Base-by-base conservation (phyloP, 2,888 invertebrate genomes). In the Pegoplata infirma region DNA sequence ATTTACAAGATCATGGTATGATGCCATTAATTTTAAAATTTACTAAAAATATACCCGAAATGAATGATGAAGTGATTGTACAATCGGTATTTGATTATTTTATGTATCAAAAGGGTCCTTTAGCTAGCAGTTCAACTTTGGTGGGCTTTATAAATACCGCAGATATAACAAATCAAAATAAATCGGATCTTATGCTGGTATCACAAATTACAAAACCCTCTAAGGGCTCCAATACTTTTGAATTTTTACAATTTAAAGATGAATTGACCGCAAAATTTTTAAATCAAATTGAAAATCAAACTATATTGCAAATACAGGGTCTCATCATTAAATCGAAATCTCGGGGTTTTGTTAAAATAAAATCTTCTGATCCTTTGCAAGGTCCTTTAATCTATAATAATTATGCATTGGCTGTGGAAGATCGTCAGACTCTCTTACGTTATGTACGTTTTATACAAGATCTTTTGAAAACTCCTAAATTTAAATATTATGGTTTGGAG, bases 1-100 rank as follows among this genome's bases (percentile, higher is more conserved):
- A 96, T 85, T 90, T 96, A 0, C 95, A 96, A 86, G 96, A 96
- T 85, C 96, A 96, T 85, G 93, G 94, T 56, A 93, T 93, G 10
- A 90, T 93, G 71, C 84, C 85, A 3, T 73, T 84, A 4, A 69
- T 80, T 16, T 68, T 86, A 21, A 81, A 81, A 75, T 90, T 92
- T 83, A 91, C 91, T 6, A 67, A 81, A 32, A 74, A 93, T 12
- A 86, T 89, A 28, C 79, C 79, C 14, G 5, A 4, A 0, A 10
- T 6, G 12, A 14, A 16, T 2, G n/a, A 49, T 32, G 44, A 63
- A 3, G 40, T 12, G 28, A 49, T 16, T 21, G 14, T 23, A 25
- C 40, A 5, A 3, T 8, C 17, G 47, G 58, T 55, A 51, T 82
- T 84, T 3, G 81, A 86, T 67, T 87, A 87, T 66, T 68, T 87